These are phyloP conservation scores for Ornithoptera priamus DNA, from an alignment of 2,888 invertebrate genomes.

Conservation along the genomic window DNA sequence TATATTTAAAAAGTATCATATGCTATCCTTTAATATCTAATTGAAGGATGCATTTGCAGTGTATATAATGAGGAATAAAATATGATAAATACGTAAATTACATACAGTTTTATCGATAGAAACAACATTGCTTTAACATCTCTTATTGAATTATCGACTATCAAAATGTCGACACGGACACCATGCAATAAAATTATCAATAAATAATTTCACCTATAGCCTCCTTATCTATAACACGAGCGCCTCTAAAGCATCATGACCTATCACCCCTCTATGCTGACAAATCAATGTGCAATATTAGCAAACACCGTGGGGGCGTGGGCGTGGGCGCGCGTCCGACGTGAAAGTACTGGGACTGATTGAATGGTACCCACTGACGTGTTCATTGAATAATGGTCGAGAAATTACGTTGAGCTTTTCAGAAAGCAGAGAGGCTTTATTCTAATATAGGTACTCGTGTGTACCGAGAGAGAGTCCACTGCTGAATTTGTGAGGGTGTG, in stretches of 20 bases:
- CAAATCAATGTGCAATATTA: slow-evolving; percentile 29
- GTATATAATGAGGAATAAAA: background rate
- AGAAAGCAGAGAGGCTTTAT: slow-evolving; percentile 9
- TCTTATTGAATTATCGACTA: slow-evolving; percentile 1
- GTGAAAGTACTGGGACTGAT: slow-evolving; percentile 41
- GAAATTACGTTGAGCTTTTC: slow-evolving; percentile 21
- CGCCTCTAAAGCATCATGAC: slow-evolving; percentile 19
- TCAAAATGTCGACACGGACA: slow-evolving; percentile 6
- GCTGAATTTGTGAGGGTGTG: no score
- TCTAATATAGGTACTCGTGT: background rate
- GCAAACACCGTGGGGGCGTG: slow-evolving; percentile 26
- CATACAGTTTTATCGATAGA: background rate
- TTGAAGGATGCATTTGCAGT: no score
- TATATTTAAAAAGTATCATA: no score
- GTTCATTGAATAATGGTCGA: slow-evolving; percentile 25
- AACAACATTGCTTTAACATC: background rate
- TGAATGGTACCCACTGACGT: slow-evolving; percentile 35
- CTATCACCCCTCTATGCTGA: slow-evolving; percentile 29
- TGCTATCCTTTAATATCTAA: no score
- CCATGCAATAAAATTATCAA: slow-evolving; percentile 13
- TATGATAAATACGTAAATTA: background rate
- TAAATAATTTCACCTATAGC: slow-evolving; percentile 15
- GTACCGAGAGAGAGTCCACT: no score
- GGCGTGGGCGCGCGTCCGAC: slow-evolving; percentile 37
- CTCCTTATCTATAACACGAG: slow-evolving; percentile 16